phyloP scores from a whole-genome alignment of 1,140 invertebrate genomes.

The Diorhabda carinulata region DNA sequence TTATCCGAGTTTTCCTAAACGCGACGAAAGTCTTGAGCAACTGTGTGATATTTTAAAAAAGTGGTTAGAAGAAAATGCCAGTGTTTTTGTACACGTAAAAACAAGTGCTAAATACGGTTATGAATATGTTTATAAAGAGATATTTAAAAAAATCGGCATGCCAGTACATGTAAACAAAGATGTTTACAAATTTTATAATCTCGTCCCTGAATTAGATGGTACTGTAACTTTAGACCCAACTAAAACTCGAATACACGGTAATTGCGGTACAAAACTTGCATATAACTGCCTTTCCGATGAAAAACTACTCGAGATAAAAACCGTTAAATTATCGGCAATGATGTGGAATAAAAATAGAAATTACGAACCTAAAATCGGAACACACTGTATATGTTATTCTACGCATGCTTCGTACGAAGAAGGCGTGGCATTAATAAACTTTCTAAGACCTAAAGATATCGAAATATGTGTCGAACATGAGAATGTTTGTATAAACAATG shows the following conservation, averaged over 20 bases:
- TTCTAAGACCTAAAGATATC: conserved; percentile 53
- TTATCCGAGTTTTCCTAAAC: conserved; percentile 56
- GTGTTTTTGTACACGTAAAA: conserved; percentile 53
- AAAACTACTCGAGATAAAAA: conserved; percentile 38
- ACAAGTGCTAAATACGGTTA: conserved; percentile 56
- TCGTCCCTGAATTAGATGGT: conserved; percentile 47
- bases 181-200: conserved; percentile 44
- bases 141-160: conserved; percentile 51
- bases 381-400: conserved; percentile 58
- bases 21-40: conserved; percentile 53
- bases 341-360: conserved; percentile 50
- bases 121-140: conserved; percentile 58
- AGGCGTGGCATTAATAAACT: conserved; percentile 52
- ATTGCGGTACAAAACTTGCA: conserved; percentile 34
- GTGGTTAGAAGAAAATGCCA: conserved; percentile 52
- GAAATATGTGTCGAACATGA: conserved; percentile 51
- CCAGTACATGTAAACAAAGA: conserved; percentile 53
- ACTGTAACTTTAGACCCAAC: conserved; percentile 45
- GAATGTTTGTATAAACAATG: conserved; percentile 19
- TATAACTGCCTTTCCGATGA: conserved; percentile 25
- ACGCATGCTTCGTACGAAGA: conserved; percentile 61
- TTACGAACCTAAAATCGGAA: conserved; percentile 31
- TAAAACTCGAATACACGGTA: conserved; percentile 48
- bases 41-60: conserved; percentile 51
- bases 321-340: conserved; percentile 52